phyloP scores from a whole-genome alignment of 1,140 invertebrate genomes.

The Drosophila rufa region DNA sequence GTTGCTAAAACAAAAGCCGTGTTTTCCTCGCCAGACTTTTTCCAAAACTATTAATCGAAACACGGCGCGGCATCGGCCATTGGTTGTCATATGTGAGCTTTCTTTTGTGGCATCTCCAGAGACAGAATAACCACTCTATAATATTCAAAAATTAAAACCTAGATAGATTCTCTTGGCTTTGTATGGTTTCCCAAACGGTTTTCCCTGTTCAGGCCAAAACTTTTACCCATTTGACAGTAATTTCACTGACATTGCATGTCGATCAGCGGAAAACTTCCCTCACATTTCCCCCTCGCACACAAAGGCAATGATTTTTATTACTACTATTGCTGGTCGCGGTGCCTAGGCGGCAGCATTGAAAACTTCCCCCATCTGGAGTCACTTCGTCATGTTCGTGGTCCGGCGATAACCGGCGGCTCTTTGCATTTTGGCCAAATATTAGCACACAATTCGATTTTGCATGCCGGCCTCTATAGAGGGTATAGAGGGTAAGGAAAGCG shows the following conservation, averaged over 20 bases:
- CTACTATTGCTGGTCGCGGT: conserved; percentile 2
- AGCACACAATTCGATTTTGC: conserved; percentile 82
- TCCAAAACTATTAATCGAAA: conserved; percentile 36
- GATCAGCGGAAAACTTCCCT: conserved; percentile 34
- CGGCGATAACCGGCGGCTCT: conserved; percentile 37
- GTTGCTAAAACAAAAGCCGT: conserved; percentile 75
- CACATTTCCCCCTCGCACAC: not conserved
- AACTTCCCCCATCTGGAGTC: conserved; percentile 41
- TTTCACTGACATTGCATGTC: conserved; percentile 69
- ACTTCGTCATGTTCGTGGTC: conserved; percentile 62
- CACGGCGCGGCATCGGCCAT: not conserved
- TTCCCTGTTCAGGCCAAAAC: conserved; percentile 23
- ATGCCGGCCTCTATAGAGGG: conserved; percentile 42
- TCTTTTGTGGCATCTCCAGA: conserved; percentile 36
- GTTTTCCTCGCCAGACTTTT: conserved; percentile 48
- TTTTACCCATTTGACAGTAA: conserved; percentile 66
- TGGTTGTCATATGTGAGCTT: conserved; percentile 27
- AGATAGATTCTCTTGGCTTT: too few relatives aligned
- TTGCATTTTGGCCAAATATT: conserved; percentile 66
- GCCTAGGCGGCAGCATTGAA: conserved; percentile 12
- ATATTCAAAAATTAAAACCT: too few relatives aligned
- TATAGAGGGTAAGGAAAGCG: not conserved
- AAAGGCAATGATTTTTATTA: conserved; percentile 71
- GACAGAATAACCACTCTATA: too few relatives aligned
- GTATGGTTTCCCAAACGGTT: not conserved